phyloP scores from a whole-genome alignment of 2,888 invertebrate species.

The Cactoblastis cactorum region DNA sequence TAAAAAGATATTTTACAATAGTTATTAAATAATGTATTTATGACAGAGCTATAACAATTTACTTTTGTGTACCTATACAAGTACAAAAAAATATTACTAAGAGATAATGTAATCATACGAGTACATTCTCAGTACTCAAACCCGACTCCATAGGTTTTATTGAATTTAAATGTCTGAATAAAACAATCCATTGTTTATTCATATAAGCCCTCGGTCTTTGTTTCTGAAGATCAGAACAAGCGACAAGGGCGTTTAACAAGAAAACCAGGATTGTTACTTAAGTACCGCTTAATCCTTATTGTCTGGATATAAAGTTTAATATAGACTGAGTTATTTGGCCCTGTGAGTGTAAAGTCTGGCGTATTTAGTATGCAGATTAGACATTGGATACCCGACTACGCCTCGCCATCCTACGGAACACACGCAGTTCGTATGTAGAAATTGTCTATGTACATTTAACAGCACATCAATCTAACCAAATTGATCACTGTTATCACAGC shows the following conservation, averaged over 20 bases:
- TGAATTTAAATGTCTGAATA: constrained; percentile 16
- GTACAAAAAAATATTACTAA: too few species aligned
- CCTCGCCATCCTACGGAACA: constrained; percentile 53
- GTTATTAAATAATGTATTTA: too few species aligned
- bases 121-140: background rate
- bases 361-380: constrained; percentile 69
- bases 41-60: too few species aligned
- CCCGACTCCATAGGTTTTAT: constrained; percentile 15
- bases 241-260: constrained; percentile 27
- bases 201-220: constrained; percentile 29
- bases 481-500: too few species aligned
- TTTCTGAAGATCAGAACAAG: constrained; percentile 32
- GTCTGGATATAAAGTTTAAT: constrained; percentile 25
- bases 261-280: constrained; percentile 11
- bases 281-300: constrained; percentile 24
- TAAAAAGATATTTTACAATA: too few species aligned
- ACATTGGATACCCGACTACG: constrained; percentile 59
- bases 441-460: constrained; percentile 71
- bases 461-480: too few species aligned
- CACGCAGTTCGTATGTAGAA: constrained; percentile 53
- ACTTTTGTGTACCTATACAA: too few species aligned
- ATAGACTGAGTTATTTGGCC: constrained; percentile 24
- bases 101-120: background rate
- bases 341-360: constrained; percentile 37
- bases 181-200: constrained; percentile 30